Evolutionary conservation across 2,797 vertebrate genomes (phyloP).

Genomic region (Choloepus didactylus): DNA sequence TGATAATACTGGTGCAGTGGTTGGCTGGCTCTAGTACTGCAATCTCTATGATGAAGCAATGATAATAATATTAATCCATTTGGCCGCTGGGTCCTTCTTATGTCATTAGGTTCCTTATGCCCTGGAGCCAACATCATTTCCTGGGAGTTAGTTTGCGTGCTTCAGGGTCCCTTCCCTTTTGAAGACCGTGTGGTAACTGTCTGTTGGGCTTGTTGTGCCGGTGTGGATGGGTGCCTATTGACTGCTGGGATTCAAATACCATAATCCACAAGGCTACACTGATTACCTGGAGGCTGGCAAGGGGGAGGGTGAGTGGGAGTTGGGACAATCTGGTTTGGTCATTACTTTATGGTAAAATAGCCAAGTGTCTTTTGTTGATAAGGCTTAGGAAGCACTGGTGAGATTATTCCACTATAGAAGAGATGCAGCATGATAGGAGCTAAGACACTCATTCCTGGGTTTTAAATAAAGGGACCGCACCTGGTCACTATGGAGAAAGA

Average conservation of each 20-base stretch:
- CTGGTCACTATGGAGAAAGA: slow-evolving; percentile 90
- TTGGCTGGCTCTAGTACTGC: background rate
- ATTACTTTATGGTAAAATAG: background rate
- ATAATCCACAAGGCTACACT: background rate
- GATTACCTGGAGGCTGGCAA: background rate
- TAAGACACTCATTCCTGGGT: background rate
- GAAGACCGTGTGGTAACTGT: background rate
- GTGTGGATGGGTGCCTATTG: background rate
- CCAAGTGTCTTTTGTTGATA: background rate
- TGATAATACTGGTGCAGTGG: background rate
- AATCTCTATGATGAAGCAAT: background rate
- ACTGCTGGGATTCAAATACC: background rate
- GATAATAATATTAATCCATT: background rate
- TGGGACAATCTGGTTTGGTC: background rate
- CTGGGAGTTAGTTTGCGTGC: background rate
- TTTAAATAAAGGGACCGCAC: slow-evolving; percentile 81
- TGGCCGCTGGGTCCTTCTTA: background rate
- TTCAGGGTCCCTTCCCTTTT: background rate
- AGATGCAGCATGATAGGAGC: fast-evolving
- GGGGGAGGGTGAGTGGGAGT: background rate
- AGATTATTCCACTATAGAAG: background rate
- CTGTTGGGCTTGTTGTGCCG: background rate
- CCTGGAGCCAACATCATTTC: background rate
- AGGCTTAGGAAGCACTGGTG: background rate
- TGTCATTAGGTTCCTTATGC: background rate